Evolutionary conservation across 2,888 invertebrate genomes (phyloP).

Genomic region (Blastobasis lacticolella): DNA sequence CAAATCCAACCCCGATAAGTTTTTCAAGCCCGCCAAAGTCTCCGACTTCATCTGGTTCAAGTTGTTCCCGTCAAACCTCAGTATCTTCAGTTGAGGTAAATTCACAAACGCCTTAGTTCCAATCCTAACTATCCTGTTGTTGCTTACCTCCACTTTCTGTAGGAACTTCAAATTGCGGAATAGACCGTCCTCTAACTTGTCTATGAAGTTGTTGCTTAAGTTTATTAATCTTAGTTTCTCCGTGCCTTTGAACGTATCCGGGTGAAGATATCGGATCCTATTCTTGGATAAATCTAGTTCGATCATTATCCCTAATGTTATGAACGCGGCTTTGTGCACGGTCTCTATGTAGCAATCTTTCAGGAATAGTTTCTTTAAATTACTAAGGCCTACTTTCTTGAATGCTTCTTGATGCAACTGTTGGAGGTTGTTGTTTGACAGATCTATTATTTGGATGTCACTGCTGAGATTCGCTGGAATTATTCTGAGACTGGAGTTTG

Average conservation of each 20-base stretch:
- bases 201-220: slow-evolving; percentile 84
- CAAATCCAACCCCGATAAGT: slow-evolving; percentile 82
- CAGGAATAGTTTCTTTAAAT: slow-evolving; percentile 87
- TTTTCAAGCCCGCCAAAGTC: slow-evolving; percentile 79
- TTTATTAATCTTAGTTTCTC: slow-evolving; percentile 82
- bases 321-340: slow-evolving; percentile 83
- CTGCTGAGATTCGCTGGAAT: slow-evolving; percentile 84
- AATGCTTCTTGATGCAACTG: slow-evolving; percentile 81
- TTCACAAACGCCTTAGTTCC: slow-evolving; percentile 81
- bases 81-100: slow-evolving; percentile 78
- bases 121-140: slow-evolving; percentile 83
- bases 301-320: slow-evolving; percentile 83
- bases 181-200: slow-evolving; percentile 80
- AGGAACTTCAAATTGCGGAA: slow-evolving; percentile 84
- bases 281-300: slow-evolving; percentile 89
- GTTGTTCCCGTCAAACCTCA: slow-evolving; percentile 85
- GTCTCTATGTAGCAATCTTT: slow-evolving; percentile 82
- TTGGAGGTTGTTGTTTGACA: slow-evolving; percentile 80
- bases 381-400: slow-evolving; percentile 79
- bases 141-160: slow-evolving; percentile 84
- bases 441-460: slow-evolving; percentile 82
- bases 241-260: slow-evolving; percentile 82
- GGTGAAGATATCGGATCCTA: slow-evolving; percentile 77
- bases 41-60: slow-evolving; percentile 80
- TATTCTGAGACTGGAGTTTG: slow-evolving; percentile 75